phyloP scores from a whole-genome alignment of 2,797 vertebrate genomes.

The Sus cebifrons region DNA sequence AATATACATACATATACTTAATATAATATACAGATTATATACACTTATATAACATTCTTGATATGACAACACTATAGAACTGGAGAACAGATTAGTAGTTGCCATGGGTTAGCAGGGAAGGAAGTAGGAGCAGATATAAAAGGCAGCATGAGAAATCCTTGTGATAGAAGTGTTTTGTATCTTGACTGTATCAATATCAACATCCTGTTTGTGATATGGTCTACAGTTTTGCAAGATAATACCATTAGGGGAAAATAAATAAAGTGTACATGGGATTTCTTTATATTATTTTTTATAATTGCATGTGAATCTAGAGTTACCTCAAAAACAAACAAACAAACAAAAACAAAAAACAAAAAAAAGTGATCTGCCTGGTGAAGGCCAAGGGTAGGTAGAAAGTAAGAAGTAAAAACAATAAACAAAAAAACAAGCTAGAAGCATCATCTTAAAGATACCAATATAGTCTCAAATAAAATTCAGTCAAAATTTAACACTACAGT shows the following conservation, averaged over 20 bases:
- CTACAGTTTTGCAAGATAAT: neutral
- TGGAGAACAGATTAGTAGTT: neutral
- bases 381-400: neutral
- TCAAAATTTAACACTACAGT: neutral
- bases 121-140: neutral
- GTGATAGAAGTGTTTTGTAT: neutral
- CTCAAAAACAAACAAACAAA: neutral
- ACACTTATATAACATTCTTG: neutral
- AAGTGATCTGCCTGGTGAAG: constrained; percentile 34
- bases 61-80: constrained; percentile 25
- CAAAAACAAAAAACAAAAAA: neutral
- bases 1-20: neutral
- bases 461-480: constrained; percentile 13
- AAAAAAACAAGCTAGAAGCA: neutral
- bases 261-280: neutral
- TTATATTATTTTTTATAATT: constrained; percentile 7
- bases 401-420: constrained; percentile 20
- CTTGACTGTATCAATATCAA: neutral
- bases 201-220: neutral
- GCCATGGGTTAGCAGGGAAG: neutral
- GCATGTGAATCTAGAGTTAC: constrained; percentile 14
- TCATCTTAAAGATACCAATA: neutral
- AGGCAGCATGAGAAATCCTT: neutral
- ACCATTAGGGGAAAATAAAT: neutral
- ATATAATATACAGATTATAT: neutral